Percentiles rank a stretch among this genome's conserved stretches.
These are phyloP conservation scores for Stenchaetothrips biformis DNA, from an alignment of 2,888 invertebrate species.

Conservation along the genomic window DNA sequence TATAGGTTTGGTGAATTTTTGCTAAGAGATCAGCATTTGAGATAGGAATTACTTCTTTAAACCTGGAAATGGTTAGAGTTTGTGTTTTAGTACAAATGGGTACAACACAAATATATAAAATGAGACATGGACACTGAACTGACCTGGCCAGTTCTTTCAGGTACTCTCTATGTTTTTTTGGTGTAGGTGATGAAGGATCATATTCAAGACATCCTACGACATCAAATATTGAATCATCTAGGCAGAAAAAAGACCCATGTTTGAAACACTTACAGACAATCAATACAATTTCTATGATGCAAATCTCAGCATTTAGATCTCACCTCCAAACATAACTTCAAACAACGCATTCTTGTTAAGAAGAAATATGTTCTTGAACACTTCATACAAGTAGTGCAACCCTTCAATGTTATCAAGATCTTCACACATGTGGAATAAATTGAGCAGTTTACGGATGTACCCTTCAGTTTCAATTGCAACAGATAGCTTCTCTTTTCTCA, in stretches of 20 bases:
- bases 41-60: conserved; percentile 91
- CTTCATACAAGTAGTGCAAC: conserved; percentile 92
- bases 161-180: conserved; percentile 93
- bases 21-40: conserved; percentile 89
- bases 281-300: not conserved
- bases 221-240: conserved; percentile 89
- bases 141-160: conserved; percentile 78
- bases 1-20: conserved; percentile 99
- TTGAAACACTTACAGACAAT: not conserved
- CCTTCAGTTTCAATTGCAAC: conserved; percentile 88
- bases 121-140: conserved; percentile 30
- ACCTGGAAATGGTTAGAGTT: conserved; percentile 47
- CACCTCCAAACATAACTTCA: conserved; percentile 91
- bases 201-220: conserved; percentile 98
- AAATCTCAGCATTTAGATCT: conserved; percentile 37
- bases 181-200: conserved; percentile 80
- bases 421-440: conserved; percentile 95
- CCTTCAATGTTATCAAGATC: conserved; percentile 93
- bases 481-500: conserved; percentile 90
- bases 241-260: conserved; percentile 19
- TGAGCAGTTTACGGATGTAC: conserved; percentile 90
- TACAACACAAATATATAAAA: not conserved
- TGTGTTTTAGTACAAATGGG: not conserved
- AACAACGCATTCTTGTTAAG: conserved; percentile 95
- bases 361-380: conserved; percentile 97